These are phyloP conservation scores for Phyllostomus discolor DNA, from an alignment of 2,113 vertebrate genomes.

Conservation along the genomic window DNA sequence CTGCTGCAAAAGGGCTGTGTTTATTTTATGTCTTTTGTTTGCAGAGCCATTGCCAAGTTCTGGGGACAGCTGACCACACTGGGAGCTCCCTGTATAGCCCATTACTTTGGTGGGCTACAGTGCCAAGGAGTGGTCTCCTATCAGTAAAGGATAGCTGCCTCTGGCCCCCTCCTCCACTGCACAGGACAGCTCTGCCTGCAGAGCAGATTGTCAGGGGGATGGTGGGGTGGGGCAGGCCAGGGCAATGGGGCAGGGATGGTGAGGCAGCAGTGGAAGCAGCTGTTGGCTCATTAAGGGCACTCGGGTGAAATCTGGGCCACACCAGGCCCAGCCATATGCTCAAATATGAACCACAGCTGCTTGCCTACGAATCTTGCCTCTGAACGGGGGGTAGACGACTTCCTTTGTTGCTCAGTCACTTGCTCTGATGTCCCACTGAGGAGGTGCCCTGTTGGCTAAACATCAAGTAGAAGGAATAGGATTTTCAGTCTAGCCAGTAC, in stretches of 20 bases:
- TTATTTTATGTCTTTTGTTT: background rate
- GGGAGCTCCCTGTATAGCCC: background rate
- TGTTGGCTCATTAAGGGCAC: constrained; percentile 46
- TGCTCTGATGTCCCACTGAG: background rate
- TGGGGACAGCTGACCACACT: background rate
- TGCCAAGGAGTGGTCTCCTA: background rate
- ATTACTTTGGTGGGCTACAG: background rate
- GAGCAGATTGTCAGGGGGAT: background rate
- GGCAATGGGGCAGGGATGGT: background rate
- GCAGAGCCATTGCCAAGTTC: background rate
- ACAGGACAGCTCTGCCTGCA: background rate
- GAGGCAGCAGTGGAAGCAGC: constrained; percentile 20
- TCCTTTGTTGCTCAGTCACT: background rate
- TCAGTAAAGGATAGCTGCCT: background rate
- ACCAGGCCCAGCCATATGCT: constrained; percentile 64
- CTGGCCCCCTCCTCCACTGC: too few species aligned
- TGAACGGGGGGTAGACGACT: background rate
- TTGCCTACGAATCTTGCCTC: rapidly evolving
- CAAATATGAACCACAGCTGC: constrained; percentile 61
- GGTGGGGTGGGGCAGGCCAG: rapidly evolving
- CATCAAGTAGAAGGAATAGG: background rate
- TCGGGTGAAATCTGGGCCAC: constrained; percentile 52
- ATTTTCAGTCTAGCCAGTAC: background rate
- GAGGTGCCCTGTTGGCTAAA: background rate
- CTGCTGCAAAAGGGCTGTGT: background rate